Conservation (phyloP, 2,888 invertebrate genomes). For the Pterostichus madidus region DNA sequence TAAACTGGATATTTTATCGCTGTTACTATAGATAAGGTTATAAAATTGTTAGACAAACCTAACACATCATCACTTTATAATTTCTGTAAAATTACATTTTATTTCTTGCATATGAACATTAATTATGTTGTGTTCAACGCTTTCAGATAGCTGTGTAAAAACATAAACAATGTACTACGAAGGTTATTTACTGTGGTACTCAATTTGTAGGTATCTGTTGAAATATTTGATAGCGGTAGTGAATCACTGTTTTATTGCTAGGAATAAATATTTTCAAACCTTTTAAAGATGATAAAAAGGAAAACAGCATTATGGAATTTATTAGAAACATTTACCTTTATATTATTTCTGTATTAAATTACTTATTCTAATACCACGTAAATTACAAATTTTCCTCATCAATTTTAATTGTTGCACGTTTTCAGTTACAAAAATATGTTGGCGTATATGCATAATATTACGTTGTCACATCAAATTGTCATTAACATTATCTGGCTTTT, state of each 20-base stretch:
- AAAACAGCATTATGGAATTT: background rate
- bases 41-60: conserved; percentile 23
- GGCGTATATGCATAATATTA: no score
- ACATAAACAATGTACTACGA: conserved; percentile 51
- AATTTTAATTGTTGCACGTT: no score
- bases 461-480: no score
- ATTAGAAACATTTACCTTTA: background rate
- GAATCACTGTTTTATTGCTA: conserved; percentile 53
- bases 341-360: no score
- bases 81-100: conserved; percentile 53
- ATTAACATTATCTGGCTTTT: no score
- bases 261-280: conserved; percentile 40
- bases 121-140: conserved; percentile 48
- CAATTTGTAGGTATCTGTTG: conserved; percentile 55
- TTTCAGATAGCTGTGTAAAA: conserved; percentile 50
- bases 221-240: conserved; percentile 54
- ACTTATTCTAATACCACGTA: no score
- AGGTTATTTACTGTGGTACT: conserved; percentile 53
- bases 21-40: background rate
- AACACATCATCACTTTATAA: conserved; percentile 50
- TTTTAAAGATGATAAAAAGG: conserved; percentile 46
- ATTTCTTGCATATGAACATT: conserved; percentile 47
- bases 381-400: no score
- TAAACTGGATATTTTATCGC: background rate
- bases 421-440: no score